These are phyloP conservation scores for Anseranas semipalmata DNA, from an alignment of 2,113 vertebrate genomes.

Conservation along the genomic window DNA sequence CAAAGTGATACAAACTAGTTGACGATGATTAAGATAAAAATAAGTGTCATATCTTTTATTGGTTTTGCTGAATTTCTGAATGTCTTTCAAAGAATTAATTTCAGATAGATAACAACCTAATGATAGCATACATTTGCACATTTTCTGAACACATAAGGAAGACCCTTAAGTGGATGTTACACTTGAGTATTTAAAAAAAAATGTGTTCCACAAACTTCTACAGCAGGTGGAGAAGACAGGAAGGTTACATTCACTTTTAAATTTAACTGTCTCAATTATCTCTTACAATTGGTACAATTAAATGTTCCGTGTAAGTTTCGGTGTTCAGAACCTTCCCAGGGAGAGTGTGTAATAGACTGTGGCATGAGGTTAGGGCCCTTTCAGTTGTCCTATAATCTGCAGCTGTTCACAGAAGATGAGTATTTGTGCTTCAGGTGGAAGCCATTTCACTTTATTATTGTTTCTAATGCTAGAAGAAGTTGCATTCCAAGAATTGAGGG, in stretches of 20 bases:
- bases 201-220: neutral
- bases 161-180: neutral
- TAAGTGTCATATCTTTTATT: neutral
- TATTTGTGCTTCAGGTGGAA: neutral
- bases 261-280: neutral
- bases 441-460: neutral
- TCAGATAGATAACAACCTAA: neutral
- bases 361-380: neutral
- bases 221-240: neutral
- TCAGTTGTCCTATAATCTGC: neutral
- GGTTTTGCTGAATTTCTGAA: neutral
- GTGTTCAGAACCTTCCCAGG: neutral
- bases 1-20: neutral
- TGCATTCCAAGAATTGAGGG: neutral
- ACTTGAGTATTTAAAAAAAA: neutral
- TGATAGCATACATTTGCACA: neutral
- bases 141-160: neutral
- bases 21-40: neutral
- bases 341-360: neutral
- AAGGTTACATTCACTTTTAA: neutral
- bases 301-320: neutral
- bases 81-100: neutral
- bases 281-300: neutral
- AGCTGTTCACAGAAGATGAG: neutral
- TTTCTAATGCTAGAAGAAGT: neutral